phyloP scores from a whole-genome alignment of 2,888 invertebrate species.

The Ormyrus pomaceus region DNA sequence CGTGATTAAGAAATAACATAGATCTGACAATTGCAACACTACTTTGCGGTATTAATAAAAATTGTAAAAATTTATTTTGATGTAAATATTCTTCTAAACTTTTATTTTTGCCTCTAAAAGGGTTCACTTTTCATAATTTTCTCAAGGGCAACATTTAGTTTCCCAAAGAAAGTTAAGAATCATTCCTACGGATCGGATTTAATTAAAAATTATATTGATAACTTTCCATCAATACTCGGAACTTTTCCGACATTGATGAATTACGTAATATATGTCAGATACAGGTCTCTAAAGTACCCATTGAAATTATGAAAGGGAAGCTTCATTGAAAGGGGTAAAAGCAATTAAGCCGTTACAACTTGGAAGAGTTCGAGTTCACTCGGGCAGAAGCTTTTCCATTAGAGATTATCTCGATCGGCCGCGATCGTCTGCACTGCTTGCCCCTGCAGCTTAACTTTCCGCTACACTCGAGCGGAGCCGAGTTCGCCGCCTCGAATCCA shows the following conservation, averaged over 20 bases:
- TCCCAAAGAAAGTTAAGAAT: too few relatives aligned
- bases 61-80: too few relatives aligned
- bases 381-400: slow-evolving; percentile 26
- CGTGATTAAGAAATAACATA: too few relatives aligned
- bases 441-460: too few relatives aligned
- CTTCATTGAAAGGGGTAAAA: not conserved
- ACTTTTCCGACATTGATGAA: slow-evolving; percentile 1
- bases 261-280: not conserved
- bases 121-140: too few relatives aligned
- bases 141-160: too few relatives aligned
- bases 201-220: too few relatives aligned
- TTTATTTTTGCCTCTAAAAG: too few relatives aligned
- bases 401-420: slow-evolving; percentile 15
- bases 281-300: slow-evolving; percentile 7
- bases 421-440: not conserved
- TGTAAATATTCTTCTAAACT: too few relatives aligned
- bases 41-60: too few relatives aligned
- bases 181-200: too few relatives aligned
- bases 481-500: not conserved
- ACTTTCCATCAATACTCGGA: not conserved
- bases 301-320: slow-evolving; percentile 5
- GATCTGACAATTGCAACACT: too few relatives aligned
- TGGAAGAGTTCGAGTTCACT: slow-evolving; percentile 22
- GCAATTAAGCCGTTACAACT: slow-evolving; percentile 31
- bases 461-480: not conserved